Evolutionary conservation across 2,797 vertebrate genomes (phyloP), one percentile per base, ranked within the genome.

Genomic region (Sebastes elongatus): DNA sequence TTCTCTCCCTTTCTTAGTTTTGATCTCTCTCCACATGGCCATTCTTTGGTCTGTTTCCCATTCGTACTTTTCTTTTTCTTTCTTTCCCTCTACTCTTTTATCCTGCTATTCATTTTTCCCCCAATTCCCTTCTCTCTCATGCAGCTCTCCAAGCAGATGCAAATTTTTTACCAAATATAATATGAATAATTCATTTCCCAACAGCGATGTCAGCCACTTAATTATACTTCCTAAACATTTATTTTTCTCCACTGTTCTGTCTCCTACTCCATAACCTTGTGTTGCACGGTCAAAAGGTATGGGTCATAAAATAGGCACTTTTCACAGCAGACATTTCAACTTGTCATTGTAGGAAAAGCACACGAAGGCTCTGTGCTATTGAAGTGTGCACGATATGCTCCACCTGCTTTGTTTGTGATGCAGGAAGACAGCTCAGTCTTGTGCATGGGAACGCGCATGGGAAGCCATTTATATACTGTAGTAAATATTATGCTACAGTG

Each of bases 181-280:
- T 55, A 94, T 95, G 89, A 94, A 96, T 96, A 88, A 95, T 94
- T 92, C 55, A 95, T 93, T 87, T 86, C 88, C 90, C 90, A 80
- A 92, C 90, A 93, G 92, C 93, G 71, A 94, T 94, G 90, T 91
- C 91, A 93, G 93, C 80, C 88, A 90, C 91, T 95, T 95, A 93
- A 96, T 95, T 94, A 93, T 89, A 92, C 89, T 94, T 94, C 93
- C 85, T 90, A 91, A 94, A 93, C 85, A 94, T 92, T 84, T 90
- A 87, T 89, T 92, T 89, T 82, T 74, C 76, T 74, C 61, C 81
- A 71, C 28, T 66, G 28, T 64, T 78, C 23, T 72, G 13, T 75
- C 64, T 53, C 32, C 42, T 63, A 74, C 60, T 68, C 38, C 14
- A n/a, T 57, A 84, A 78, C 55, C 64, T 84, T 78, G 7, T 2